Evolutionary conservation across 2,888 invertebrate species (phyloP).

Genomic region (Allophyes oxyacanthae): DNA sequence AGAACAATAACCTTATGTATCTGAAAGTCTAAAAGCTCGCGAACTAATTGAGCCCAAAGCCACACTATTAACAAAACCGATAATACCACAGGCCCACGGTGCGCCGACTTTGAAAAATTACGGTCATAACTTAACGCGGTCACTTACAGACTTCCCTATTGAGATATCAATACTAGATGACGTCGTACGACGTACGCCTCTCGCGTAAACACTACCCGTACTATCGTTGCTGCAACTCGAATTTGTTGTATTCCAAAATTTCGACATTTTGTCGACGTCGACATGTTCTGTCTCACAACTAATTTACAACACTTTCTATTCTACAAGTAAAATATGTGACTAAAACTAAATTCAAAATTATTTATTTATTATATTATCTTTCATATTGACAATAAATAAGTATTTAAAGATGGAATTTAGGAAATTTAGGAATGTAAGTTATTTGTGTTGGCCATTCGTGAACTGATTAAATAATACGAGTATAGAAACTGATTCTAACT

Average conservation of each 20-base stretch:
- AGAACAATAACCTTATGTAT: conserved; percentile 46
- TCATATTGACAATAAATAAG: too few species aligned
- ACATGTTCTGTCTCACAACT: too few species aligned
- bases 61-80: conserved; percentile 78
- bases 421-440: too few species aligned
- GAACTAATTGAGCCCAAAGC: conserved; percentile 83
- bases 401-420: too few species aligned
- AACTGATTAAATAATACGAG: conserved; percentile 4
- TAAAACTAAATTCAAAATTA: too few species aligned
- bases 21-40: conserved; percentile 54
- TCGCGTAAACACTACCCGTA: conserved; percentile 77
- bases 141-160: conserved; percentile 88
- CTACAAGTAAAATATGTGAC: too few species aligned
- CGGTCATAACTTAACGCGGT: conserved; percentile 85
- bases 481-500: conserved; percentile 23
- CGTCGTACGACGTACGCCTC: conserved; percentile 74
- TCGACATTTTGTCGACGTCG: too few species aligned
- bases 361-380: too few species aligned
- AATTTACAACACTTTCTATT: too few species aligned
- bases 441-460: too few species aligned
- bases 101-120: conserved; percentile 83
- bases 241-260: background rate
- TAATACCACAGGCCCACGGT: conserved; percentile 71
- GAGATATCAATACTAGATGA: conserved; percentile 88
- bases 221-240: conserved; percentile 55